Base-by-base conservation (phyloP, 2,113 vertebrate species). In the Ascaphus truei region DNA sequence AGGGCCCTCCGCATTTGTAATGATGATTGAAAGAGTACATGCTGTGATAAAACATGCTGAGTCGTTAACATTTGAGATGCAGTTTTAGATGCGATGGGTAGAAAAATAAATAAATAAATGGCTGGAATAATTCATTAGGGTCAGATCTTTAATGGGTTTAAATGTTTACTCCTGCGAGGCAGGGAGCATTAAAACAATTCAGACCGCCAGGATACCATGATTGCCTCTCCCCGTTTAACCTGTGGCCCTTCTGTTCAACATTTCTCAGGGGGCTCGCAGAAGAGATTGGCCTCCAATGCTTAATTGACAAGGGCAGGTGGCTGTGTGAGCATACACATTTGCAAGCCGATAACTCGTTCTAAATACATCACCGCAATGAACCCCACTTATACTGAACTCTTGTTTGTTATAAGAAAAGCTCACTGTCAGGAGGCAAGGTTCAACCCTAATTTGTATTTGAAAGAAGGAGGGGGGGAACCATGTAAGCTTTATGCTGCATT, bases 11-110 rank as follows among this genome's bases (percentile, higher is more conserved):
- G 82, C 59, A 8, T 84, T 84, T 88, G 88, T 89, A 86, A 90
- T 79, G 86, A 87, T 92, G 93, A 92, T 89, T 90, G 92, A 94
- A 87, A 92, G 86, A 47, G 75, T 86, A 88, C 88, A 88, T 79
- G 76, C 86, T 75, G 81, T 61, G 67, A 76, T 86, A 91, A 91
- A 87, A 91, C 90, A 82, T 83, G 83, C 89, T 87, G 89, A 91
- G 83, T 90, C 73, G 79, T 84, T 86, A 89, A 87, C 79, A 80
- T 82, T 76, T 77, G 72, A 72, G 84, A 77, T 78, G 79, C 31
- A 83, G 80, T 56, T 60, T 59, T 59, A 41, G 45, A 80, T 80
- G 80, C 72, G 61, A 77, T 8, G 29, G 27, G 53, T 68, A 67
- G 62, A 77, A 75, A 74, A 64, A 57, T 51, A 23, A 61, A 45